phyloP scores from a whole-genome alignment of 2,888 invertebrate genomes.

The Protophormia terraenovae region DNA sequence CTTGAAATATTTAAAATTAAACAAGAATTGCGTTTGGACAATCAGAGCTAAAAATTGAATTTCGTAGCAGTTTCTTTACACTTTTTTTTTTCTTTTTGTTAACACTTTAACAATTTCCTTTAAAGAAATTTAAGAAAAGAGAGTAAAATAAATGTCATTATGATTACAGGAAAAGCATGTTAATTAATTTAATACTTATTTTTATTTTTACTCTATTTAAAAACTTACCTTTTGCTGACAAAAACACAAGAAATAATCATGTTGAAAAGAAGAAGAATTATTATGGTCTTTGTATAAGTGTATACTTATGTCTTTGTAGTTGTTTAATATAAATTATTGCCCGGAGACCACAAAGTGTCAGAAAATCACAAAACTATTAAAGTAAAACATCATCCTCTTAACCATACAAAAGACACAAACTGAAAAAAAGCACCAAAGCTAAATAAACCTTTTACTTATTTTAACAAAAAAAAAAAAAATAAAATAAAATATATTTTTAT shows the following conservation, averaged over 20 bases:
- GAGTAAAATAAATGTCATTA: neutral
- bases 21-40: conserved; percentile 82
- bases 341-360: conserved; percentile 64
- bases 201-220: neutral
- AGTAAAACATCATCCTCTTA: conserved; percentile 24
- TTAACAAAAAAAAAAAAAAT: neutral
- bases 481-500: conserved; percentile 26
- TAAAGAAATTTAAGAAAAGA: neutral
- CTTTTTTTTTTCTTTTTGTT: neutral
- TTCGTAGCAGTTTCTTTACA: neutral
- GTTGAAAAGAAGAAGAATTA: no score
- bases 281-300: no score
- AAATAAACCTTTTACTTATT: neutral
- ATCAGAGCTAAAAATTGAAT: conserved; percentile 82
- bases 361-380: conserved; percentile 69
- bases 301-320: neutral
- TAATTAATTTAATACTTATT: conserved; percentile 36
- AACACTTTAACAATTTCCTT: conserved; percentile 14
- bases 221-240: conserved; percentile 13
- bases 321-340: conserved; percentile 25
- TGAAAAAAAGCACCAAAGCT: neutral
- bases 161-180: neutral
- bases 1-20: conserved; percentile 80
- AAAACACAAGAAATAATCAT: no score
- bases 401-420: neutral